Base-by-base conservation (phyloP, 2,888 invertebrate genomes). In the Amphipyra tragopoginis region DNA sequence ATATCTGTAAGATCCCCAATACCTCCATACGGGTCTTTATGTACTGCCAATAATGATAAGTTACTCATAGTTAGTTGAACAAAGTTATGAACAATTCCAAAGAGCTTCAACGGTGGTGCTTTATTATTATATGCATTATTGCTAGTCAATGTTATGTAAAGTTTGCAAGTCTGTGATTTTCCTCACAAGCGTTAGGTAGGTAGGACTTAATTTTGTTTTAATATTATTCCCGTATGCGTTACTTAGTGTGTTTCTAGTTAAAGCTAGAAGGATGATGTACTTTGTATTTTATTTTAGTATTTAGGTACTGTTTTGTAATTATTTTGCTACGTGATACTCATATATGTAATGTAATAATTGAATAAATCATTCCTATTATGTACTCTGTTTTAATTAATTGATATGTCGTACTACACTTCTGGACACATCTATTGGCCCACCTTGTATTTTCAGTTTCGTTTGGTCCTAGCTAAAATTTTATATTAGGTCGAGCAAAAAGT, bases 281-380 rank as follows among this genome's bases (percentile, higher is more conserved):
- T 42, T 56, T 64, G 36, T 63, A 49, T 57, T 52, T 56, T 43
- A 56, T 48, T 43, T 49, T 26, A 44, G 21, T 13, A 42, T 50
- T 49, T 33, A 53, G 15, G n/a, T 29, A n/a, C 33, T 48, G 15
- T 34, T 54, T 63, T 64, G 36, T 68, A 70, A 13, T 53, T 44
- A 13, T 53, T 44, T 56, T 44, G 11, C 15, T 64, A 57, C 6
- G 42, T 71, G 65, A 71, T 68, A 71, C 49, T 71, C 54, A 42
- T 43, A 40, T 44, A 2, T 65, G 21, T 70, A 48, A 53, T 50
- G 11, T 62, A 39, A 45, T 42, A 49, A 56, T 43, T 42, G 44
- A 78, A 75, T 72, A 75, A 79, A 82, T 76, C 80, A 83, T 82
- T 84, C 81, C 79, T 76, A 42, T 49, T 65, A 42, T 44, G 6